Evolutionary conservation across 2,797 vertebrate genomes (phyloP), one percentile per base, ranked within the genome.

Genomic region (Cottoperca gobio): DNA sequence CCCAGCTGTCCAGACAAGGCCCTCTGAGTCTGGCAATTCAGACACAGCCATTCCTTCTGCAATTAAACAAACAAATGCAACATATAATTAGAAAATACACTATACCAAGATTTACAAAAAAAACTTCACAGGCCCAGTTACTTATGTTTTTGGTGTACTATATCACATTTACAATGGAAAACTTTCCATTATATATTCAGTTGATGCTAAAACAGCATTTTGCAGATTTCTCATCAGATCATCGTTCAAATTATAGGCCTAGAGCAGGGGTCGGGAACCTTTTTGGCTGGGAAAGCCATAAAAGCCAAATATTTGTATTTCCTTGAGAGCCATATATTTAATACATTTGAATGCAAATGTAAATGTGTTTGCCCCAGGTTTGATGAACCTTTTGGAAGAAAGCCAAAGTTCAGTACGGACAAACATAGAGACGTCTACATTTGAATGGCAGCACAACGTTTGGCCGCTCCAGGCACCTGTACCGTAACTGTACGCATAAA

Each of bases 1-100:
- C 95, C 97, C 65, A 97, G 92, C 40, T 98, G 95, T 91, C 96
- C 97, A 70, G 93, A 93, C 72, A 99, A 87, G 40, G 97, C 97
- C 91, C 97, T 97, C 87, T 97, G 96, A 70, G 97, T 99, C 90
- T 99, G 98, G 88, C 98, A 99, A 85, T 95, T 99, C 91, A 99
- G 95, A 88, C 98, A 99, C 62, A 99, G 94, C 98, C 98, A 99
- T 94, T 99, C 97, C 85, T 95, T 95, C 98, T 99, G 93, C 48
- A 83, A 93, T 49, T 76, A 84, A 81, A 52, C 83, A 93, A 61
- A 76, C 3, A 90, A 59, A 81, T 10, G 76, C 9, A 81, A 67
- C 7, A 81, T 19, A 63, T 19, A 17, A 76, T 83, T 68, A 78
- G n/a, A 8, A 50, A 67, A 58, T 2, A 76, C 14, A 46, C 5